Evolutionary conservation across 1,140 invertebrate genomes (phyloP), one percentile per base, ranked within the genome.

Genomic region (Drosophila orosa): DNA sequence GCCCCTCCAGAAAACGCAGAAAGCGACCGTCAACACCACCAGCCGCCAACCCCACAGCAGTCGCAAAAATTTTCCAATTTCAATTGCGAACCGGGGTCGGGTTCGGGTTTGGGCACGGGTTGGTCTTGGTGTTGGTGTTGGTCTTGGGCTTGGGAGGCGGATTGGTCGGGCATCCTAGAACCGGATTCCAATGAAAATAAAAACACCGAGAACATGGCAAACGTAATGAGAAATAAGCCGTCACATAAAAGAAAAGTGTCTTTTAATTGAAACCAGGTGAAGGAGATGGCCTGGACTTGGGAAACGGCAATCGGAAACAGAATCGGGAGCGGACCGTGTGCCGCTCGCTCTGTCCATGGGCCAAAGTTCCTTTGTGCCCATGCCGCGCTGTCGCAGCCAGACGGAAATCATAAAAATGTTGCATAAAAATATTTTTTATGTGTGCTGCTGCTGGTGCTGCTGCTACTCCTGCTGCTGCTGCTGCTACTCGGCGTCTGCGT

Each of bases 401-500:
- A 89, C 84, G 84, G 84, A 89, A 89, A 89, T 89, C 84, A 84
- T 89, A 89, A 89, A 89, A 89, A 84, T 77, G 80, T 87, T 84
- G 85, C 84, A 86, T 87, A 87, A 79, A 86, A 89, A 86, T 86
- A 87, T 86, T 83, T 85, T 87, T 83, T 86, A 79, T 89, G 80
- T 83, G 72, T 42, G 39, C 40, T 59, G 71, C 39, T 66, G 57
- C 45, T 73, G 52, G 37, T 58, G 56, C 25, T 52, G 55, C 44
- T 69, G 44, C 37, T 45, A 5, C 22, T 50, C 27, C 48, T 31
- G 39, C 37, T 42, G 1, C 52, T 61, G 13, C 22, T 45, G 5
- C 44, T 25, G 1, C 24, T 47, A 15, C 44, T n/a, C 15, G 56
- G 45, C 57, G 78, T 63, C 68, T 69, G 48, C 65, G 58, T 80